A percentile compares a stretch with the other conserved stretches of the same genome.
phyloP scores from a whole-genome alignment of 2,888 invertebrate genomes.

The Melanargia galathea region DNA sequence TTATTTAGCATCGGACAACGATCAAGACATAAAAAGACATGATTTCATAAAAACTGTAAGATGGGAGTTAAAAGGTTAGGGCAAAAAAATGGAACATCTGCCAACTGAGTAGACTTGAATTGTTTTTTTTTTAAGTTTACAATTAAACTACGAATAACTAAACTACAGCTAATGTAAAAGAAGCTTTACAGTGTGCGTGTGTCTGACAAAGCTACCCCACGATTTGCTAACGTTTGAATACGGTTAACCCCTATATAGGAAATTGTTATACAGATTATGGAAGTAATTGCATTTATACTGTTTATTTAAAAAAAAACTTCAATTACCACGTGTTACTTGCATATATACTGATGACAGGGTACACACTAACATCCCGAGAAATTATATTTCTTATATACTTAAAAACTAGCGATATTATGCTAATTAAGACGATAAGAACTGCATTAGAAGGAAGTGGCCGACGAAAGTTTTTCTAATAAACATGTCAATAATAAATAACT shows the following conservation, averaged over 20 bases:
- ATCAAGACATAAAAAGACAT: not conserved
- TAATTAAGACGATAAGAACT: not conserved
- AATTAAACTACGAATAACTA: not conserved
- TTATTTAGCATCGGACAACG: not conserved
- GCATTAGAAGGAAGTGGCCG: not conserved
- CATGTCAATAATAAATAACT: not conserved
- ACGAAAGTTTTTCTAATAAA: not conserved
- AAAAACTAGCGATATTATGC: not conserved
- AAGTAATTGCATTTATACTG: not conserved
- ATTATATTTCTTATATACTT: not conserved
- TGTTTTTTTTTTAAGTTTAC: no score
- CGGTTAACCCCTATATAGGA: not conserved
- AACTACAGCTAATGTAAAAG: conserved; percentile 1
- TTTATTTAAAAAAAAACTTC: no score
- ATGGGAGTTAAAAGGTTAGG: no score
- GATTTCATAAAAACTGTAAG: no score
- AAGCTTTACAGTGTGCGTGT: conserved; percentile 4
- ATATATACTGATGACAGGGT: no score
- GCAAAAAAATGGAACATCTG: no score
- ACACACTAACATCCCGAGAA: no score
- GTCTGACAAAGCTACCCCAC: not conserved
- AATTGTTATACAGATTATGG: not conserved
- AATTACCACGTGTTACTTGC: no score
- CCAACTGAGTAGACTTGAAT: no score
- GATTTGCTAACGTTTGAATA: conserved; percentile 10